These are phyloP conservation scores for Mola mola DNA, from an alignment of 2,113 vertebrate species.

Conservation along the genomic window DNA sequence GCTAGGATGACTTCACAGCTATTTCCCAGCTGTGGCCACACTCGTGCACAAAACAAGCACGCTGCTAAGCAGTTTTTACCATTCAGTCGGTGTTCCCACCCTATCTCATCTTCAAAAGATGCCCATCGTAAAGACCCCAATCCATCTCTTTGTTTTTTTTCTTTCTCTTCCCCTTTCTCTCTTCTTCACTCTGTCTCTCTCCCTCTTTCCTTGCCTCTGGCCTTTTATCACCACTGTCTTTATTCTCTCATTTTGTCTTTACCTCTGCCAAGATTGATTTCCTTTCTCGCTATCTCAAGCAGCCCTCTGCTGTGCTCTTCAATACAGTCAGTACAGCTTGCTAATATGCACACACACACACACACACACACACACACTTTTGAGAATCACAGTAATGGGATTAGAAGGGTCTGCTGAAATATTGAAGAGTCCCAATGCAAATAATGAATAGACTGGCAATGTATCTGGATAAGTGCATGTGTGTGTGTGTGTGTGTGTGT, in stretches of 20 bases:
- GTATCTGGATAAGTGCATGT: conserved; percentile 52
- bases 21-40: conserved; percentile 77
- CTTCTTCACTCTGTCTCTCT: conserved; percentile 5
- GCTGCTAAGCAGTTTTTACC: conserved; percentile 21
- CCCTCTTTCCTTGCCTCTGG: conserved; percentile 19
- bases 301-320: conserved; percentile 46
- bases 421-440: conserved; percentile 75
- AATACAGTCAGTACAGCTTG: conserved; percentile 47
- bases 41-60: conserved; percentile 20
- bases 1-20: conserved; percentile 72
- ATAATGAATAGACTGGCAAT: conserved; percentile 68
- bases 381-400: conserved; percentile 65
- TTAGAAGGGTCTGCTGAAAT: conserved; percentile 74
- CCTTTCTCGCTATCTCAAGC: conserved; percentile 66
- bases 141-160: conserved; percentile 77
- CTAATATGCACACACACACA: conserved; percentile 35
- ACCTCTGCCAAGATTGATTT: conserved; percentile 76
- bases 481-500: conserved; percentile 52
- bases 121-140: conserved; percentile 50
- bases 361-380: conserved; percentile 46
- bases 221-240: conserved; percentile 68
- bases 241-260: conserved; percentile 69
- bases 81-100: conserved; percentile 64
- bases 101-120: conserved; percentile 68
- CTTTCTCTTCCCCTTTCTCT: conserved; percentile 25